Base-by-base conservation (phyloP, 2,797 vertebrate genomes). In the Spatula clypeata region DNA sequence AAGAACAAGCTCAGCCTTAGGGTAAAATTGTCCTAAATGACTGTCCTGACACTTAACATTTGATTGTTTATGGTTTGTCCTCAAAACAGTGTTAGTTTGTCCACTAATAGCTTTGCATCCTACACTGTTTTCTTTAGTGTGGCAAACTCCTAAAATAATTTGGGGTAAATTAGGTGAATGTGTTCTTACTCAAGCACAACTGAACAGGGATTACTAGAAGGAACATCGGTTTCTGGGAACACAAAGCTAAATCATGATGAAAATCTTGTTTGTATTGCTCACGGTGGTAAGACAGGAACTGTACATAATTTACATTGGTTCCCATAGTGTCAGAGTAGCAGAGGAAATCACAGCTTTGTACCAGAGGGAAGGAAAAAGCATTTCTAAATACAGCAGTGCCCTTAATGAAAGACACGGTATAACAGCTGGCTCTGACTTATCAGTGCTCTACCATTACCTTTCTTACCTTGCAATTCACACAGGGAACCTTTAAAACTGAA, bases 1-100 rank as follows among this genome's bases (percentile, higher is more conserved):
- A 27, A 84, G 85, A 94, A 95, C 65, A 94, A 93, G 51, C 38
- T 66, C 32, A 75, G 77, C 87, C 85, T 93, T 58, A 77, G 87
- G 91, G 69, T 79, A 75, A 90, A 94, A 32, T 55, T 83, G 66
- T 93, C 75, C 95, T 70, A 42, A 76, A 79, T 88, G 24, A 88
- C 40, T 94, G 66, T 51, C 64, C 54, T 93, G 62, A 82, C 51
- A 69, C 42, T 91, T 88, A 74, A 55, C 1, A 2, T 93, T 82
- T 91, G 62, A 62, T 79, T 83, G 44, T 72, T 94, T 94, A 65
- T 60, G 38, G 29, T 77, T 91, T 96, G 82, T 88, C 75, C 69
- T 77, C 89, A 94, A 91, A 88, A 94, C 70, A 73, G 49, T 32
- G 29, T 87, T 76, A 79, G 24, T 34, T 79, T 62, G 51, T 80